Evolutionary conservation across 2,888 invertebrate species (phyloP).

Genomic region (Diarsia dahlii): DNA sequence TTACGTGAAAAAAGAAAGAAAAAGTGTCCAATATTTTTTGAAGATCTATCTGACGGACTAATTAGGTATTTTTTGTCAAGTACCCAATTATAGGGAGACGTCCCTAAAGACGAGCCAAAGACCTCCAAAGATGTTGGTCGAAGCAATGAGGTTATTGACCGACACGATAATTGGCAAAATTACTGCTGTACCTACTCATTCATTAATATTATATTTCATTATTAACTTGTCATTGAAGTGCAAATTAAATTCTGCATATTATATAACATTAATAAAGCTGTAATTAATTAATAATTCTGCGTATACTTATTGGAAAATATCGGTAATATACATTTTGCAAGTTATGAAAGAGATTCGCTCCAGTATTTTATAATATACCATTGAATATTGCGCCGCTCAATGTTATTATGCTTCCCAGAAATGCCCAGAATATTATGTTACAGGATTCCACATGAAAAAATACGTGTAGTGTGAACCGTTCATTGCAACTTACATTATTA

Average conservation of each 20-base stretch:
- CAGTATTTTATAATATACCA: conserved; percentile 2
- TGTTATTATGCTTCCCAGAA: background rate
- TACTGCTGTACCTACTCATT: too few species aligned
- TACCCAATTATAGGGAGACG: too few species aligned
- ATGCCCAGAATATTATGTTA: background rate
- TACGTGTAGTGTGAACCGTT: background rate
- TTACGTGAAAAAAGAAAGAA: too few species aligned
- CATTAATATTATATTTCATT: too few species aligned
- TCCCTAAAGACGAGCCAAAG: too few species aligned
- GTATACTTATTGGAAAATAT: background rate
- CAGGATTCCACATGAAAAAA: background rate
- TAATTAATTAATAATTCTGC: background rate
- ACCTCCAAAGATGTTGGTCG: too few species aligned
- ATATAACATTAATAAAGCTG: background rate
- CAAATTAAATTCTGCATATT: background rate
- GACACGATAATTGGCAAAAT: too few species aligned
- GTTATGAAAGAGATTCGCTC: background rate
- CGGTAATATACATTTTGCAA: background rate
- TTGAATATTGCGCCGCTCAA: background rate
- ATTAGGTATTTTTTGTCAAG: too few species aligned
- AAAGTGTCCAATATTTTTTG: too few species aligned
- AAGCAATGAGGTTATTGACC: too few species aligned
- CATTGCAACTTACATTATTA: background rate
- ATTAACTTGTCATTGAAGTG: background rate
- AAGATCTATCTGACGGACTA: too few species aligned